Conservation (phyloP, 1,140 invertebrate species). For the Mizuhopecten yessoensis region DNA sequence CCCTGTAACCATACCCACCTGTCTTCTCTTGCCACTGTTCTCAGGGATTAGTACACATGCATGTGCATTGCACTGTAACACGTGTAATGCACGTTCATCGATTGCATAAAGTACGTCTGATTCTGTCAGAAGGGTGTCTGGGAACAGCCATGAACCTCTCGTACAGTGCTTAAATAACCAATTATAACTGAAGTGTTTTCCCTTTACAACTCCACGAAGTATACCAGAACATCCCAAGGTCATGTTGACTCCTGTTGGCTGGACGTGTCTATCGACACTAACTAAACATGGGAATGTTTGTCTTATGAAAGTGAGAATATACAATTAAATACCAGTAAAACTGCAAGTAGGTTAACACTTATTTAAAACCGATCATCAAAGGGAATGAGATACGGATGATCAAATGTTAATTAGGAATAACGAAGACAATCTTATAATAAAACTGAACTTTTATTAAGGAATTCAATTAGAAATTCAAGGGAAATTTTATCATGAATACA, state of each 20-base stretch:
- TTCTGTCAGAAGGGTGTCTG: not conserved
- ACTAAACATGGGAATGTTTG: not conserved
- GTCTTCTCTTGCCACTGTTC: not conserved
- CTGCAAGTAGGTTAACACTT: too few species aligned
- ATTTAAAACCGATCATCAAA: too few species aligned
- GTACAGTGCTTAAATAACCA: not conserved
- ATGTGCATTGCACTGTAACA: not conserved
- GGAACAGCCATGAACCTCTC: not conserved
- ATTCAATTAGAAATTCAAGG: too few species aligned
- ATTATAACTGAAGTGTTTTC: not conserved
- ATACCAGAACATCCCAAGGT: not conserved
- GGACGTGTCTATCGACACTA: not conserved
- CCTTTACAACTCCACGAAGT: not conserved
- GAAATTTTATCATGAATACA: too few species aligned
- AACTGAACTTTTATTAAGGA: too few species aligned
- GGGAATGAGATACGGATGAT: too few species aligned
- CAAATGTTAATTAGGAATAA: too few species aligned
- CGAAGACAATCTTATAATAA: too few species aligned
- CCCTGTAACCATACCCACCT: not conserved
- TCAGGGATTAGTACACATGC: not conserved
- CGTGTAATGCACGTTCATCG: slow-evolving; percentile 5
- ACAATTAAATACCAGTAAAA: too few species aligned
- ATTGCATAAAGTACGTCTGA: slow-evolving; percentile 25
- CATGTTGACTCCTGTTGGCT: not conserved
- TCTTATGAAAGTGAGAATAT: too few species aligned